Percentiles rank a stretch among this genome's conserved stretches.
Conservation (phyloP, 2,797 vertebrate genomes). For the Dendrocincla tyrannina region DNA sequence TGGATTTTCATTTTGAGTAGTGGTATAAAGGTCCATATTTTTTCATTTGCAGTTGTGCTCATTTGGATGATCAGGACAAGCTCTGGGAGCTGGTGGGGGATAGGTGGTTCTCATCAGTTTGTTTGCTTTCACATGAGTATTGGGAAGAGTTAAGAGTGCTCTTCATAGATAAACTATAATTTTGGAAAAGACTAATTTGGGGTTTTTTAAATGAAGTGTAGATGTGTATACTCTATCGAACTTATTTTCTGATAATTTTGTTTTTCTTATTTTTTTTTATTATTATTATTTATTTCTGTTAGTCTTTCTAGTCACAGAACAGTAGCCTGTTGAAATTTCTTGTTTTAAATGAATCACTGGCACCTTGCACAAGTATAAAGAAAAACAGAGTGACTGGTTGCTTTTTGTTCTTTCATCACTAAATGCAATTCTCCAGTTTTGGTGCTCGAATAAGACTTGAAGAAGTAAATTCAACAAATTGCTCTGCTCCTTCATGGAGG, state of each 20-base stretch:
- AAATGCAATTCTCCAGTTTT: neutral
- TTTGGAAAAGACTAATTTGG: neutral
- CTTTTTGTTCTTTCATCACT: neutral
- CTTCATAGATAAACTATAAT: neutral
- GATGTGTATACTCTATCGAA: neutral
- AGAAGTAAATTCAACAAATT: neutral
- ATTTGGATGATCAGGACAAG: neutral
- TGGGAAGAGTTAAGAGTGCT: neutral
- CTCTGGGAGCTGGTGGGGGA: neutral
- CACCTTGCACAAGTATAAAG: neutral
- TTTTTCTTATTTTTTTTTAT: neutral
- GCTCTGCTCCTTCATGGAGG: neutral
- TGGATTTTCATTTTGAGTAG: neutral
- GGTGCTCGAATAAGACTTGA: neutral
- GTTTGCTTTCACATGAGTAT: neutral
- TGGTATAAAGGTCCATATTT: rapidly evolving
- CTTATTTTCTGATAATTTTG: neutral
- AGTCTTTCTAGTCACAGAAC: neutral
- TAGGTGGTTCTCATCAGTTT: neutral
- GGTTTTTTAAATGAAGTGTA: neutral
- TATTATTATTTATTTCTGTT: neutral
- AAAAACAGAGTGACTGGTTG: neutral
- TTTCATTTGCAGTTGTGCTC: neutral
- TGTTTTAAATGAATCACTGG: neutral
- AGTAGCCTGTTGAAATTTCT: neutral